Percentiles rank a stretch among this genome's conserved stretches.
Evolutionary conservation across 2,113 vertebrate genomes (phyloP).

Genomic region (Apodemus sylvaticus): DNA sequence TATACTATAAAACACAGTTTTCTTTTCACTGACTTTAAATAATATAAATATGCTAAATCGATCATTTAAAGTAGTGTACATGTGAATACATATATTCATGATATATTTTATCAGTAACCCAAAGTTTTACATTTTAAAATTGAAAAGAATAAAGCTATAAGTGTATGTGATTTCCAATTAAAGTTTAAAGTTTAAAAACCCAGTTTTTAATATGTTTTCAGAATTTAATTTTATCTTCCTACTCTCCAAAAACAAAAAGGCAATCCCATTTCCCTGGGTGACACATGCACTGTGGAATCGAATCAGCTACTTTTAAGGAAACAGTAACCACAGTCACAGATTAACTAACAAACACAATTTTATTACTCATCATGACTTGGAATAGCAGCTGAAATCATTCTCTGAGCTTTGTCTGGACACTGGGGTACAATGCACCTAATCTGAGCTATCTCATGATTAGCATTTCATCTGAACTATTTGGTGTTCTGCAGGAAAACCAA

Average conservation of each 20-base stretch:
- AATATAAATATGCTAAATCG: neutral
- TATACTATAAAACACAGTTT: neutral
- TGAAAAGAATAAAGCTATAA: neutral
- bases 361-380: conserved; percentile 43
- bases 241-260: neutral
- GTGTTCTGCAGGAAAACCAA: conserved; percentile 44
- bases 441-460: conserved; percentile 30
- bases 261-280: conserved; percentile 5
- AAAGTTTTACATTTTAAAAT: conserved; percentile 25
- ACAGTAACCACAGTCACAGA: conserved; percentile 25
- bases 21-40: neutral
- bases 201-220: neutral
- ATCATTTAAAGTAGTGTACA: neutral
- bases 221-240: neutral
- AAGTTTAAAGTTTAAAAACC: conserved; percentile 25
- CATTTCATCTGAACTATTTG: conserved; percentile 60
- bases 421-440: neutral
- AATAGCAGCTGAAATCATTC: conserved; percentile 50
- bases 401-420: neutral
- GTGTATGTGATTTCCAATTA: neutral
- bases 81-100: neutral
- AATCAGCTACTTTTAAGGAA: conserved; percentile 40
- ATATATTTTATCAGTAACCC: neutral
- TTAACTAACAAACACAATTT: conserved; percentile 60
- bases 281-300: conserved; percentile 48